Base-by-base conservation (phyloP, 2,888 invertebrate genomes). In the Odontothrips loti region DNA sequence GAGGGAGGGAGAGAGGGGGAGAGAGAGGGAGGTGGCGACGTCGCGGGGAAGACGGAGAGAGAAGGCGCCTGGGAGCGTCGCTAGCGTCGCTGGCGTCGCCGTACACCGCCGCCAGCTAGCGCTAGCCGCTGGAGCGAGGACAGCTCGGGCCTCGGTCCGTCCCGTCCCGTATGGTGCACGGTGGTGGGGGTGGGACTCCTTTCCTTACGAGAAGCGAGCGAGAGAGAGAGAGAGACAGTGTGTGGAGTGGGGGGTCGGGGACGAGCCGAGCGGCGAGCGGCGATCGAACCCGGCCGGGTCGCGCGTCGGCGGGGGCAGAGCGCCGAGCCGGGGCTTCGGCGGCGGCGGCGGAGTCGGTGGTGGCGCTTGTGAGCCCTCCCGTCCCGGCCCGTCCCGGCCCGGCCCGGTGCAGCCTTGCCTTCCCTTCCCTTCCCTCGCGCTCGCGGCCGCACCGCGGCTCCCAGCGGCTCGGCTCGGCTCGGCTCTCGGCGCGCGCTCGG, bases 201-300 rank as follows among this genome's bases (percentile, higher is more conserved):
- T 43, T 43, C 34, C 34, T 43, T 43, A 43, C 34, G 34, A 43
- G 34, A 43, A 43, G 34, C 34, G 34, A 43, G 34, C 34, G 34
- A 43, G 34, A 43, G 34, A 43, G 34, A 43, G 34, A 43, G 34
- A 43, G 34, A 43, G 34, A 43, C 3, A 43, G 80, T 80, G 75
- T 79, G 82, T 81, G 82, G 82, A 81, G 81, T 81, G 81, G 82
- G 81, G 82, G 68, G 48, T 29, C 75, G 81, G 81, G 80, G 81
- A 80, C 82, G 82, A 47, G 80, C 51, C 80, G 79, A 80, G 82
- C 80, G 79, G 79, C 82, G 79, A 79, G 27, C 29, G 80, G 80
- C 80, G 51, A 47, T 80, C 81, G 81, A 81, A n/a, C 68, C 68
- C 27, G 23, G 68, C 23, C 68, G 68, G 11, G 68, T 23, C 51